Evolutionary conservation across 2,888 invertebrate species (phyloP).

Genomic region (Phengaris alcon): DNA sequence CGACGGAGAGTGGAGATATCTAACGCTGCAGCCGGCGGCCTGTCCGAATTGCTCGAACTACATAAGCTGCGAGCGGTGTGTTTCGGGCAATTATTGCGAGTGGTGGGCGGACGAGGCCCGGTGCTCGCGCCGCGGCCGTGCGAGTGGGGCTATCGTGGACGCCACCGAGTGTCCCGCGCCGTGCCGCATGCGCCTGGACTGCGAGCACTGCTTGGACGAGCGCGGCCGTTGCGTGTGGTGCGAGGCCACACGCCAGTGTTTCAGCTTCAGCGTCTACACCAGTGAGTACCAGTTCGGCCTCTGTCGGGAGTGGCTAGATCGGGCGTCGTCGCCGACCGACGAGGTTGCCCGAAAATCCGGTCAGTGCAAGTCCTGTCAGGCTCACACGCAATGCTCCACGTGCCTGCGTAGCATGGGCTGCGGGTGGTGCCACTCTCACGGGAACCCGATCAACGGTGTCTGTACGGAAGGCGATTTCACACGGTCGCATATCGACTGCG

Average conservation of each 20-base stretch:
- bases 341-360: conserved; percentile 69
- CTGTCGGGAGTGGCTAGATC: conserved; percentile 96
- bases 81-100: conserved; percentile 89
- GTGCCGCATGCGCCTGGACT: conserved; percentile 87
- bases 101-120: conserved; percentile 95
- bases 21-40: conserved; percentile 88
- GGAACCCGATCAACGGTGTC: conserved; percentile 92
- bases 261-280: conserved; percentile 96
- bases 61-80: conserved; percentile 92
- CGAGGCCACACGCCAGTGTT: conserved; percentile 93
- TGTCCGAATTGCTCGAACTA: conserved; percentile 94
- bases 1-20: conserved; percentile 85
- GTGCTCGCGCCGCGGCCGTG: conserved; percentile 89
- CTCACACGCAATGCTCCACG: conserved; percentile 86
- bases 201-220: conserved; percentile 90
- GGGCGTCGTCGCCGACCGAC: conserved; percentile 77
- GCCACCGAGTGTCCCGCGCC: conserved; percentile 87
- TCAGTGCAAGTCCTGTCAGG: conserved; percentile 89
- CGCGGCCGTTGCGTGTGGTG: conserved; percentile 97
- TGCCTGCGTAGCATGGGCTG: conserved; percentile 92
- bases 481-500: conserved; percentile 86
- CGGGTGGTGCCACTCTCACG: conserved; percentile 95
- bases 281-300: conserved; percentile 96
- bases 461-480: conserved; percentile 93
- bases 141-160: conserved; percentile 82